These are phyloP conservation scores for Haliclystus octoradiatus DNA, from an alignment of 30 jellyfish, hydroid and myxozoan genomes.

Conservation along the genomic window DNA sequence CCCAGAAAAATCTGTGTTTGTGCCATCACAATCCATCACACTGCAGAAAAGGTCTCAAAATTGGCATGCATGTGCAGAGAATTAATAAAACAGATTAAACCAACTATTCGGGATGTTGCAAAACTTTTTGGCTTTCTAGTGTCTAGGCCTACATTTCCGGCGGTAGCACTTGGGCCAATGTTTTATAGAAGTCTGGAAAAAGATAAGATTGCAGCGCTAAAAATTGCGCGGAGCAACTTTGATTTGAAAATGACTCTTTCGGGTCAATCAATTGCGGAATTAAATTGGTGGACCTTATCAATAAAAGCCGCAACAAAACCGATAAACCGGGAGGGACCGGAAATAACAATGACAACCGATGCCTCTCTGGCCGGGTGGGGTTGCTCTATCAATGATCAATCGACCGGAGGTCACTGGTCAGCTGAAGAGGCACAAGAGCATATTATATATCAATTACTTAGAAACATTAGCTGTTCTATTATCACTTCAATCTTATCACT, in stretches of 20 bases:
- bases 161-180: slow-evolving; percentile 23
- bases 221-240: slow-evolving; percentile 3
- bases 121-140: slow-evolving; percentile 8
- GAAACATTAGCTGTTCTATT: slow-evolving; percentile 23
- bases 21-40: too few species aligned
- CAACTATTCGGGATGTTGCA: slow-evolving; percentile 23
- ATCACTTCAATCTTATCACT: slow-evolving; percentile 1
- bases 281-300: slow-evolving; percentile 27
- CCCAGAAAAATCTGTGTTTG: too few species aligned
- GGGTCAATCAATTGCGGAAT: neutral
- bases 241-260: slow-evolving; percentile 9
- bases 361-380: slow-evolving; percentile 54
- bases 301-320: neutral
- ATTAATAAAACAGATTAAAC: neutral
- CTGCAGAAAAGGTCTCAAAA: too few species aligned
- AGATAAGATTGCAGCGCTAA: slow-evolving; percentile 24
- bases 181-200: slow-evolving; percentile 20
- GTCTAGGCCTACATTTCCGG: slow-evolving; percentile 44
- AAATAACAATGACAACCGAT: slow-evolving; percentile 23
- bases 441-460: slow-evolving; percentile 15
- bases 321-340: slow-evolving; percentile 10
- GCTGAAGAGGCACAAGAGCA: slow-evolving; percentile 20
- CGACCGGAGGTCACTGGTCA: slow-evolving; percentile 41
- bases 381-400: slow-evolving; percentile 2
- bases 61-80: neutral